Evolutionary conservation across 2,888 invertebrate species (phyloP).

Genomic region (Noctua janthina): DNA sequence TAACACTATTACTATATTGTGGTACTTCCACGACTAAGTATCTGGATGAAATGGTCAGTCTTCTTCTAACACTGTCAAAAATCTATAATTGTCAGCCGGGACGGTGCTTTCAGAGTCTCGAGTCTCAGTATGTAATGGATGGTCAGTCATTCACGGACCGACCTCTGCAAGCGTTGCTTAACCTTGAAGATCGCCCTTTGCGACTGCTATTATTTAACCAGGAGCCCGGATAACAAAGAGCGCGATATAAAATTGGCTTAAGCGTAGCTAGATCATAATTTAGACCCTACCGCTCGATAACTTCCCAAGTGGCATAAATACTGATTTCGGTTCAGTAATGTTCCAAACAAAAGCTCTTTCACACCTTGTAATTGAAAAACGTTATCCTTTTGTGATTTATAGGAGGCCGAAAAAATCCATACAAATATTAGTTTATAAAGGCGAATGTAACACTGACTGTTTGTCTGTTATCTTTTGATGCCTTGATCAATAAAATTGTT

Average conservation of each 20-base stretch:
- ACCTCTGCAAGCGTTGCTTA: not conserved
- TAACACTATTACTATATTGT: no score
- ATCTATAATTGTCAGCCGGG: not conserved
- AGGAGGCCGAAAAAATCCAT: not conserved
- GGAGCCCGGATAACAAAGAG: not conserved
- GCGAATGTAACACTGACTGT: not conserved
- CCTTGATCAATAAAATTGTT: no score
- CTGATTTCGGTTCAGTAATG: conserved; percentile 6
- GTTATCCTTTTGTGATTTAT: conserved; percentile 17
- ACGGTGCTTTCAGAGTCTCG: no score
- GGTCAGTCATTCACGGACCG: not conserved
- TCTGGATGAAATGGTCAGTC: no score
- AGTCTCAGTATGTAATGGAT: not conserved
- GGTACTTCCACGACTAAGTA: no score
- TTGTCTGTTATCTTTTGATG: not conserved
- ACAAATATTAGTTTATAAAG: not conserved
- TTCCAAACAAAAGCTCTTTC: conserved; percentile 19
- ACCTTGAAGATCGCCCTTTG: not conserved
- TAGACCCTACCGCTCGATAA: not conserved
- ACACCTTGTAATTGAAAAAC: conserved; percentile 43
- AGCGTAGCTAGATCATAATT: conserved; percentile 14
- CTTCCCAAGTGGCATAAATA: conserved; percentile 32
- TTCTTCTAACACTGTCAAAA: not conserved
- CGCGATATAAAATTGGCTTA: not conserved
- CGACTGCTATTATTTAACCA: not conserved